Evolutionary conservation across 92 coral and sea anemone genomes (phyloP).

Genomic region (Epizoanthus illoricatus): DNA sequence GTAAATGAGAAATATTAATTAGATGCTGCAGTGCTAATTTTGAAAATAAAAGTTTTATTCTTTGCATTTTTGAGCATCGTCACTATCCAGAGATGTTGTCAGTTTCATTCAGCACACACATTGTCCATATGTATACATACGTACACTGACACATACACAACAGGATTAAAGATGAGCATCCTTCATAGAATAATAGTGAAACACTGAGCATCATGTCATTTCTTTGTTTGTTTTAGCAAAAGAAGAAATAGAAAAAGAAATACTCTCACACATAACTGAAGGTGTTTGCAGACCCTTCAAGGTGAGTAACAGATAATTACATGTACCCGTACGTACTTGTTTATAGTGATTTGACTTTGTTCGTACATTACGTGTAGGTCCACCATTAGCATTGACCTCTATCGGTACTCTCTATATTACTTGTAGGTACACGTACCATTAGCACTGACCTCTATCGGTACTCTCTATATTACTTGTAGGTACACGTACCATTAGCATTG

Average conservation of each 20-base stretch:
- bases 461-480: not conserved
- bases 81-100: no score
- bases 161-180: no score
- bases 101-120: no score
- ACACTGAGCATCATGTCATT: not conserved
- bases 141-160: no score
- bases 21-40: no score
- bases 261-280: slow-evolving; percentile 91
- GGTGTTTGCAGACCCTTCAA: slow-evolving; percentile 98
- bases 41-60: no score
- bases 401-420: no score
- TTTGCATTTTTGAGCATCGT: no score
- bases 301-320: slow-evolving; percentile 49
- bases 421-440: no score
- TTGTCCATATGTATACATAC: no score
- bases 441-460: not conserved
- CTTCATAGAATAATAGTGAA: not conserved
- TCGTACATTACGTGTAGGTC: not conserved
- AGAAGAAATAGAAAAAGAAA: slow-evolving; percentile 66
- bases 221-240: slow-evolving; percentile 47
- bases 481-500: not conserved
- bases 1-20: no score
- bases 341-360: not conserved
- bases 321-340: not conserved
- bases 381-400: not conserved